Evolutionary conservation across 2,888 invertebrate species (phyloP).

Genomic region (Ornithoptera priamus): DNA sequence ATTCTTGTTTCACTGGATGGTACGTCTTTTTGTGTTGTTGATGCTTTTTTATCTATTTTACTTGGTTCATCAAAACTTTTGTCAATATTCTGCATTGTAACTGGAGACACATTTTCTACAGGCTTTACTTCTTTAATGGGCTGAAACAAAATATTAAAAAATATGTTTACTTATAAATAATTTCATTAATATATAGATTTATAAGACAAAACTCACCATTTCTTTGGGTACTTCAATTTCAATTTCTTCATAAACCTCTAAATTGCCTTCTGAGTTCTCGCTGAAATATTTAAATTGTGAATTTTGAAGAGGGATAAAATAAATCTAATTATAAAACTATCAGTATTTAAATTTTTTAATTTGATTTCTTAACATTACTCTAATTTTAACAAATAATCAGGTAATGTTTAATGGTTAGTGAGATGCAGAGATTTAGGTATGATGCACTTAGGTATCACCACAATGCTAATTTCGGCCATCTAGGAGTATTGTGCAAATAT

Average conservation of each 20-base stretch:
- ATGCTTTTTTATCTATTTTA: constrained; percentile 48
- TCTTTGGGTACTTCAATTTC: constrained; percentile 71
- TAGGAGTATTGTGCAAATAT: no score
- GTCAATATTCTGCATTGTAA: constrained; percentile 57
- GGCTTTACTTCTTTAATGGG: constrained; percentile 54
- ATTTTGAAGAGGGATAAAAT: no score
- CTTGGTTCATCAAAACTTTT: constrained; percentile 53
- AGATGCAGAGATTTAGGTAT: no score
- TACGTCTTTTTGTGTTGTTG: constrained; percentile 44
- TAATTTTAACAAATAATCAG: background rate
- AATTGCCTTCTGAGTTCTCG: constrained; percentile 72
- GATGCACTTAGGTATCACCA: no score
- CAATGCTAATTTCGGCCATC: no score
- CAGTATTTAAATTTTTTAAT: no score
- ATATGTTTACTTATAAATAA: background rate
- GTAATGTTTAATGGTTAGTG: background rate
- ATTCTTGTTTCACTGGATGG: constrained; percentile 40
- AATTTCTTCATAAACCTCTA: constrained; percentile 77
- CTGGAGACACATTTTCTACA: constrained; percentile 51
- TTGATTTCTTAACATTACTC: background rate
- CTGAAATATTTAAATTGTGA: constrained; percentile 46
- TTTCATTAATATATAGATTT: background rate
- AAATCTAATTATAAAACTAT: no score
- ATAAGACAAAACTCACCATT: constrained; percentile 49
- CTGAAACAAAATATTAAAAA: constrained; percentile 47